Percentiles rank a stretch among this genome's conserved stretches.
Evolutionary conservation across 2,797 vertebrate species (phyloP).

Genomic region (Pseudochirops cupreus): DNA sequence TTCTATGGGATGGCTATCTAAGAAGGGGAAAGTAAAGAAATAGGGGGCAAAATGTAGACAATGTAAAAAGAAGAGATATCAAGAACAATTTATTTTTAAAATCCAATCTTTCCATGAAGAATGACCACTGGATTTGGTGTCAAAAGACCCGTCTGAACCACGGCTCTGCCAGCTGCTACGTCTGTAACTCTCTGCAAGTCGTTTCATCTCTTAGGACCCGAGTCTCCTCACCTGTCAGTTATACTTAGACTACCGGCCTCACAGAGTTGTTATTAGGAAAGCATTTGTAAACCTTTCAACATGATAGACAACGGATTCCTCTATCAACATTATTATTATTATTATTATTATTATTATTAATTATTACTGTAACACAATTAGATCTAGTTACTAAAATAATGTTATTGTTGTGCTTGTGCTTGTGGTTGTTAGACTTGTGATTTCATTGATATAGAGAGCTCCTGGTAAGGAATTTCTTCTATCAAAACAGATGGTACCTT

Average conservation of each 20-base stretch:
- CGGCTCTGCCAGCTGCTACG: neutral
- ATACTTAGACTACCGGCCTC: neutral
- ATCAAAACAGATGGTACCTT: neutral
- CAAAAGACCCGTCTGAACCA: neutral
- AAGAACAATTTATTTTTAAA: neutral
- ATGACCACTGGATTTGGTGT: neutral
- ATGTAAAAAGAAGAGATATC: neutral
- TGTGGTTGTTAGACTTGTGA: neutral
- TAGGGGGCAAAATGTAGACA: neutral
- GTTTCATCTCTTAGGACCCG: neutral
- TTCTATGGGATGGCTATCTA: neutral
- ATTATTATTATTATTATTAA: neutral
- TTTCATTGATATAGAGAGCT: neutral
- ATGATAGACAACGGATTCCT: neutral
- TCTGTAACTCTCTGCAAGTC: neutral
- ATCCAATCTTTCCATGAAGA: neutral
- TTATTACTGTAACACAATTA: neutral
- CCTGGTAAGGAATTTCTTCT: neutral
- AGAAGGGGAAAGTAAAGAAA: neutral
- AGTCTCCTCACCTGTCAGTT: conserved; percentile 15
- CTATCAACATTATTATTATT: neutral
- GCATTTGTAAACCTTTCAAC: neutral
- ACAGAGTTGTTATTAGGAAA: neutral
- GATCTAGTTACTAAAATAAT: neutral
- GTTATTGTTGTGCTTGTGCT: neutral